These are phyloP conservation scores for Chelonus formosanus DNA, from an alignment of 2,888 invertebrate genomes.

Conservation along the genomic window DNA sequence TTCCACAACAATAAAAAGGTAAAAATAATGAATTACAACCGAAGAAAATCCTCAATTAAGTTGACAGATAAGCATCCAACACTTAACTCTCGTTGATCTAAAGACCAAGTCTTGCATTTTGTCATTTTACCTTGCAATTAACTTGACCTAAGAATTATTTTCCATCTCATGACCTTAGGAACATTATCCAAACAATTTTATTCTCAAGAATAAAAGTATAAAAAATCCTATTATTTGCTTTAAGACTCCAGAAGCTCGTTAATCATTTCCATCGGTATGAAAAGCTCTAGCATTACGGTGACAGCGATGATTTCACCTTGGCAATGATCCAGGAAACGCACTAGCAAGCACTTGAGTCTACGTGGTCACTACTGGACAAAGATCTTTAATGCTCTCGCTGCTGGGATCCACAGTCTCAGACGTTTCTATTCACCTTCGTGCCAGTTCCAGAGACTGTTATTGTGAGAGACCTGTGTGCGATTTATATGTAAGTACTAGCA, in stretches of 20 bases:
- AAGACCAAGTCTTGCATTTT: background rate
- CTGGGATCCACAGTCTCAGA: constrained; percentile 42
- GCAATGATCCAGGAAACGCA: constrained; percentile 57
- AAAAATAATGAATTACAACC: background rate
- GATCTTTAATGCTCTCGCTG: constrained; percentile 42
- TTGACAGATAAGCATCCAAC: constrained; percentile 14
- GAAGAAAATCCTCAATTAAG: background rate
- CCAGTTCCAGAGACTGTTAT: constrained; percentile 21
- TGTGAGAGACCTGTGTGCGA: constrained; percentile 22
- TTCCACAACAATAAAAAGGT: background rate
- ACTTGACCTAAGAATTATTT: constrained; percentile 4
- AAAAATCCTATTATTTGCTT: constrained; percentile 8
- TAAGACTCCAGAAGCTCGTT: constrained; percentile 28
- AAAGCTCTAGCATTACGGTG: constrained; percentile 41
- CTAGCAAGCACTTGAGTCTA: constrained; percentile 17
- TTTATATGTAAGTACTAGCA: background rate
- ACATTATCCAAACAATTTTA: background rate
- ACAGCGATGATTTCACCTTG: constrained; percentile 57
- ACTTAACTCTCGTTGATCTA: constrained; percentile 11
- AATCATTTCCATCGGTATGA: constrained; percentile 38
- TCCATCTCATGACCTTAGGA: background rate
- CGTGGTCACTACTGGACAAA: constrained; percentile 36
- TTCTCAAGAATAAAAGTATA: constrained; percentile 1
- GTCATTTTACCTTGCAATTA: constrained; percentile 15
- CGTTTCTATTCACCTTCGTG: constrained; percentile 49